Conservation (phyloP, 92 coral and sea anemone genomes). For the Desmophyllum pertusum region DNA sequence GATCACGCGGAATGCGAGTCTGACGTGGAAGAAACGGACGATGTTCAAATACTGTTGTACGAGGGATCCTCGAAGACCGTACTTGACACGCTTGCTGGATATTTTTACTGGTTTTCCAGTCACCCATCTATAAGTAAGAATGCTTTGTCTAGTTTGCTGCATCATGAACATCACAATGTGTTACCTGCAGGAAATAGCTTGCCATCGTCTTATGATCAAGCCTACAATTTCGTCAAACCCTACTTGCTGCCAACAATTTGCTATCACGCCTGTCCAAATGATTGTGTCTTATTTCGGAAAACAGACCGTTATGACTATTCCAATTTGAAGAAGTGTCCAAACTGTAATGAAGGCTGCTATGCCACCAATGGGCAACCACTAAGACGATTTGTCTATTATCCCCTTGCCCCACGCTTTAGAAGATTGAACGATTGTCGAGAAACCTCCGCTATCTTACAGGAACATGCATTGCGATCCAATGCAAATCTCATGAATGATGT, state of each 20-base stretch:
- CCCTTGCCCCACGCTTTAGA: conserved; percentile 10
- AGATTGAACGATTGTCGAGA: conserved; percentile 8
- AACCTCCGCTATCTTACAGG: neutral
- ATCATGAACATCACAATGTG: conserved; percentile 29
- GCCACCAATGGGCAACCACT: conserved; percentile 9
- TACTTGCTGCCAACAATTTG: conserved; percentile 26
- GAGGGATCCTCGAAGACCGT: conserved; percentile 55
- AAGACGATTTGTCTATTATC: conserved; percentile 24
- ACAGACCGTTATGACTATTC: neutral
- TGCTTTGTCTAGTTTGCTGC: conserved; percentile 50
- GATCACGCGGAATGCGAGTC: no score
- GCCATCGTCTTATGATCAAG: conserved; percentile 50
- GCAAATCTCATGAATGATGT: conserved; percentile 9
- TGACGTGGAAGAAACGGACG: no score
- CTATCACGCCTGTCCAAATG: conserved; percentile 64
- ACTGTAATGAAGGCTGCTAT: neutral
- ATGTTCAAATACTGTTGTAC: conserved; percentile 28
- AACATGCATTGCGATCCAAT: neutral
- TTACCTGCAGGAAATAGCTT: conserved; percentile 36
- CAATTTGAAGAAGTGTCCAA: conserved; percentile 7
- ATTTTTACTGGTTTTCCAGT: conserved; percentile 65
- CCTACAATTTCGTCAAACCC: conserved; percentile 44
- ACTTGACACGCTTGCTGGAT: conserved; percentile 42
- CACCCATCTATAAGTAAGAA: conserved; percentile 57
- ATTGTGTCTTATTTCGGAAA: conserved; percentile 32